Base-by-base conservation (phyloP, 2,113 vertebrate species). In the Asarcornis scutulata region DNA sequence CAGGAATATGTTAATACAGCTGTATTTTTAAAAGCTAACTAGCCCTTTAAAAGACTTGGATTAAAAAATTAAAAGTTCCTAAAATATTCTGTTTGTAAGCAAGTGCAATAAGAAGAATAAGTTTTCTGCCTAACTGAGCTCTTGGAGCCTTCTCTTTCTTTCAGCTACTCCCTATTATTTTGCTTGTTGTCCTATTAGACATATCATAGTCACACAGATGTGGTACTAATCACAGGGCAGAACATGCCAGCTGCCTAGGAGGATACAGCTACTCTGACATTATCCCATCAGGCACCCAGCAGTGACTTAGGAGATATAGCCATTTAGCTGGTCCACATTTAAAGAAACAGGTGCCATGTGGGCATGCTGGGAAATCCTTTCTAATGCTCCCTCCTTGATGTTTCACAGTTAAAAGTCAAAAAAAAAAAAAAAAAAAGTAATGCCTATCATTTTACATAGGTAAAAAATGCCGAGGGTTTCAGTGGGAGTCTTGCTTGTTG, bases 281-380 rank as follows among this genome's bases (percentile, higher is more conserved):
- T 96, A 92, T 92, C 81, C 91, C 91, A 95, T 91, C 95, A 97
- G 48, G 77, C 81, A 93, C 81, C 89, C 83, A 78, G 52, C 42
- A 87, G 94, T 66, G 91, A 73, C 81, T 93, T 86, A 79, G 74
- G 56, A 91, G 86, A 87, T 86, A 64, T 42, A 93, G 56, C 44
- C 58, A 82, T 72, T 91, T 93, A 95, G 77, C 83, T 86, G 89
- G 95, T 77, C 69, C 34, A 31, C 58, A 68, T 82, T 66, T 82
- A 92, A 95, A 82, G 91, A 78, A 91, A 22, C 91, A 92, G 89
- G 77, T 92, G 89, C 66, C 80, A 34, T 84, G 23, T 64, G n/a
- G 86, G 46, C 94, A 53, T 48, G 91, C 95, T 91, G 91, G 69
- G 89, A 92, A 92, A 93, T 64, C 69, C 77, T 91, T 86, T 86